phyloP scores from a whole-genome alignment of 2,113 vertebrate genomes.

The Siphamia tubifer region DNA sequence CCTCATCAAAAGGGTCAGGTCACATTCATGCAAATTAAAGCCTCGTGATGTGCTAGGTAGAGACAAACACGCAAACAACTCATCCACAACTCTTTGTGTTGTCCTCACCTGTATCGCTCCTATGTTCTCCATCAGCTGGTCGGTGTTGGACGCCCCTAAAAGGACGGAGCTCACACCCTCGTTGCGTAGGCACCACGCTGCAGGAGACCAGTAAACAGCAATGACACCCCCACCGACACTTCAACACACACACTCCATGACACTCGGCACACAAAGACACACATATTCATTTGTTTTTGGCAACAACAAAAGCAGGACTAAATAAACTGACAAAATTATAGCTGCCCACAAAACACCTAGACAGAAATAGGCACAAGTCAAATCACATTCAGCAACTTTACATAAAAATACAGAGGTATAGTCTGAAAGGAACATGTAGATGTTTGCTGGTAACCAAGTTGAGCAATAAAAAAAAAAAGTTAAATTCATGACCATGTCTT shows the following conservation, averaged over 20 bases:
- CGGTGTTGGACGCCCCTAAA: conserved; percentile 93
- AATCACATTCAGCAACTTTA: too few species aligned
- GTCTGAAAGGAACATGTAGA: too few species aligned
- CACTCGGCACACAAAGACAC: background rate
- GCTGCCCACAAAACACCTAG: background rate
- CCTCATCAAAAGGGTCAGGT: conserved; percentile 19
- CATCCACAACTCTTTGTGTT: background rate
- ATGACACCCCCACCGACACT: conserved; percentile 46
- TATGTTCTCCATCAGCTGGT: conserved; percentile 98
- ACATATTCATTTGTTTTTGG: background rate
- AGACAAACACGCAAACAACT: background rate
- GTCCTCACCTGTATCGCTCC: conserved; percentile 95
- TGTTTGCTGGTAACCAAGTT: too few species aligned
- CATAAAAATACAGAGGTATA: background rate
- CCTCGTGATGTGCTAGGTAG: background rate
- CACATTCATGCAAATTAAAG: conserved; percentile 11
- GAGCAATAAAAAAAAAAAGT: too few species aligned
- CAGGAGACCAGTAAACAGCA: conserved; percentile 68
- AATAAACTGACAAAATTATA: background rate
- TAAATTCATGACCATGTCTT: too few species aligned
- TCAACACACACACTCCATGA: background rate
- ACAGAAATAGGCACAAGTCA: too few species aligned
- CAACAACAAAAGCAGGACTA: background rate
- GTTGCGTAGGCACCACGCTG: conserved; percentile 98
- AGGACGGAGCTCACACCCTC: conserved; percentile 97